Evolutionary conservation across 2,888 invertebrate genomes (phyloP).

Genomic region (Prosapia bicincta): DNA sequence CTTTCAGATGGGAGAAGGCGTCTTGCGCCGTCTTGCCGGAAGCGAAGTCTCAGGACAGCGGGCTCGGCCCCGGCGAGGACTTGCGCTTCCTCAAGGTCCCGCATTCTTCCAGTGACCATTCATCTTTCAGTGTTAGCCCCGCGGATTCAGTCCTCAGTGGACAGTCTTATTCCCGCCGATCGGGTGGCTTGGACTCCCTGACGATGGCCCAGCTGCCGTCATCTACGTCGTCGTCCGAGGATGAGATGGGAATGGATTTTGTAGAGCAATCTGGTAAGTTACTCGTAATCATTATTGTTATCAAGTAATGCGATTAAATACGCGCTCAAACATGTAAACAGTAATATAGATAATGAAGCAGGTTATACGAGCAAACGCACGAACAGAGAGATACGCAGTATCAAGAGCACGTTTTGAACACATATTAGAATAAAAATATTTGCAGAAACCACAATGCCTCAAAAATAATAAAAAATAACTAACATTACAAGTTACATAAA

Average conservation of each 20-base stretch:
- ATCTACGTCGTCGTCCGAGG: conserved; percentile 60
- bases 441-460: too few relatives aligned
- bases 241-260: conserved; percentile 49
- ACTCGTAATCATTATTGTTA: too few relatives aligned
- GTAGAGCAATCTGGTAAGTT: conserved; percentile 1
- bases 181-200: conserved; percentile 54
- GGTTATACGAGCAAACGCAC: not conserved
- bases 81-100: conserved; percentile 33
- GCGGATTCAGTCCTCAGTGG: conserved; percentile 52
- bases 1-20: conserved; percentile 82
- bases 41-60: conserved; percentile 48
- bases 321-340: too few relatives aligned
- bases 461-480: too few relatives aligned
- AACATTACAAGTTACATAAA: too few relatives aligned
- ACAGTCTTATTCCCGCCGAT: conserved; percentile 14
- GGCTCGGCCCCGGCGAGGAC: conserved; percentile 43
- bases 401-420: too few relatives aligned
- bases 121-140: conserved; percentile 48
- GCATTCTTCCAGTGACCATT: conserved; percentile 27
- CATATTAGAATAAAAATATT: too few relatives aligned
- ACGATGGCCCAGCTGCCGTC: conserved; percentile 49
- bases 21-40: conserved; percentile 41
- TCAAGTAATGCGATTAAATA: not conserved
- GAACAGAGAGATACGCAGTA: too few relatives aligned
- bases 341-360: not conserved